Evolutionary conservation across 2,113 vertebrate species (phyloP).

Genomic region (Tenrec ecaudatus): DNA sequence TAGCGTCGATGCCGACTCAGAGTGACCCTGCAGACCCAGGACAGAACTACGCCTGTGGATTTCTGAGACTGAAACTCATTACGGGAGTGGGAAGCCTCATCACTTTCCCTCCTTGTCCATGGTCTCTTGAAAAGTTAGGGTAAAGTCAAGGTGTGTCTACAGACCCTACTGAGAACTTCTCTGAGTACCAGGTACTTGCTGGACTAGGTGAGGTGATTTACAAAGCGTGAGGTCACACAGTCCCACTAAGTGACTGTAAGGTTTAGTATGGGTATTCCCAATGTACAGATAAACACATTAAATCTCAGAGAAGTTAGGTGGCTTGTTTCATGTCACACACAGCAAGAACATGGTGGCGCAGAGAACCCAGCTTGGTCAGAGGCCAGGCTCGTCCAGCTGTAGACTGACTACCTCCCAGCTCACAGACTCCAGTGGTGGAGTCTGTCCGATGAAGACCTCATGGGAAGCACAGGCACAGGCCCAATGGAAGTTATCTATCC

Average conservation of each 20-base stretch:
- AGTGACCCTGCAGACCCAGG: too few species aligned
- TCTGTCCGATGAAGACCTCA: background rate
- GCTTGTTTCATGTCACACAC: background rate
- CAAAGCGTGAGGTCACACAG: background rate
- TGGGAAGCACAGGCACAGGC: background rate
- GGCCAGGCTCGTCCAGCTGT: background rate
- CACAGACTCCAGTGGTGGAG: too few species aligned
- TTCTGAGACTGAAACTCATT: too few species aligned
- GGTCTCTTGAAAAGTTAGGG: background rate
- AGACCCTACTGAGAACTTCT: background rate
- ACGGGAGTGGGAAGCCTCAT: too few species aligned
- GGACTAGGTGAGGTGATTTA: background rate
- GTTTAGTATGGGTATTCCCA: background rate
- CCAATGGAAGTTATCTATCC: background rate
- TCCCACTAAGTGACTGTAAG: background rate
- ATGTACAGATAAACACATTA: background rate
- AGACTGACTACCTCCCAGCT: background rate
- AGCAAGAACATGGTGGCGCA: background rate
- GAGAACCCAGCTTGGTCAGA: background rate
- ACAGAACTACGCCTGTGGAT: too few species aligned
- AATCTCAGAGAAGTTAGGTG: background rate
- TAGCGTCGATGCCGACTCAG: too few species aligned
- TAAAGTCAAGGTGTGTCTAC: background rate
- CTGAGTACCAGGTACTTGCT: background rate
- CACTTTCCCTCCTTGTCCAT: background rate